These are phyloP conservation scores for Teleogryllus occipitalis DNA, from an alignment of 1,140 invertebrate species.

Conservation along the genomic window DNA sequence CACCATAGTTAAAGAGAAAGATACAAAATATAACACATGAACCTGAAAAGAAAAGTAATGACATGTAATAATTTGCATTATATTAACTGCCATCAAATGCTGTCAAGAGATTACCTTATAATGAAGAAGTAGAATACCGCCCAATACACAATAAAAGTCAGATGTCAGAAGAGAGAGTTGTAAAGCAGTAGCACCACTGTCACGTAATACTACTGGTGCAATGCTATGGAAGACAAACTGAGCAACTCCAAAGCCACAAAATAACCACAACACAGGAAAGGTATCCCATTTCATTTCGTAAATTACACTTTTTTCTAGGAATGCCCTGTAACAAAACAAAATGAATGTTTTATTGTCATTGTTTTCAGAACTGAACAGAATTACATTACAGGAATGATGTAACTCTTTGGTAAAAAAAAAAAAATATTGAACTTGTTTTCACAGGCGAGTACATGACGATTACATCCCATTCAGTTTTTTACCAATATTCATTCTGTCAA, in stretches of 20 bases:
- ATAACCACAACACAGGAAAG: slow-evolving; percentile 44
- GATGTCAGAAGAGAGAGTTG: slow-evolving; percentile 76
- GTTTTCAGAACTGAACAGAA: no score
- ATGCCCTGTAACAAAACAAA: background rate
- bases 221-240: slow-evolving; percentile 72
- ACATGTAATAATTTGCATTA: no score
- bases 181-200: slow-evolving; percentile 70
- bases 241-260: slow-evolving; percentile 49
- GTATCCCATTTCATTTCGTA: slow-evolving; percentile 42
- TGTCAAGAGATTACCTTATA: slow-evolving; percentile 56
- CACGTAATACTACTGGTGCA: slow-evolving; percentile 64
- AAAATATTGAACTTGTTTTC: no score
- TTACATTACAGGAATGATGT: no score
- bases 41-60: slow-evolving; percentile 49
- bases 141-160: slow-evolving; percentile 76
- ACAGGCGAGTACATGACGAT: no score
- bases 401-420: no score
- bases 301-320: background rate
- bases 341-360: no score
- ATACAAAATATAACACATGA: slow-evolving; percentile 69
- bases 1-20: slow-evolving; percentile 63
- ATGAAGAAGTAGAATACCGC: slow-evolving; percentile 70
- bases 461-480: no score
- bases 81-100: no score
- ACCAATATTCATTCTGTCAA: no score